Evolutionary conservation across 2,113 vertebrate species (phyloP), one percentile per base, ranked within the genome.

Genomic region (Zootoca vivipara): DNA sequence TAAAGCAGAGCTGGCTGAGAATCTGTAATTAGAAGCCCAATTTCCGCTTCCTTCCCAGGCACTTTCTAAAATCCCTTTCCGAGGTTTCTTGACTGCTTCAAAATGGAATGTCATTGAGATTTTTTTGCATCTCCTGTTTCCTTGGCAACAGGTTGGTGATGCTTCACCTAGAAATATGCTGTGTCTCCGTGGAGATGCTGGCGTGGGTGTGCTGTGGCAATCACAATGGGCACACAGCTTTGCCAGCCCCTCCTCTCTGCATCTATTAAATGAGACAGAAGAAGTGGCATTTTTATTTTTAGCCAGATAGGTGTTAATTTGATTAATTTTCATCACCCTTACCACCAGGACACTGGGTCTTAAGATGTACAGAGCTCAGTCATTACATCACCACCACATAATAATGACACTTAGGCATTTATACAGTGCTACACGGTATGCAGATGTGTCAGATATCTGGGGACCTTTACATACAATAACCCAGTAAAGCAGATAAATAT

Each of bases 121-220:
- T 95, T 52, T 52, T 62, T 95, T 95, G 90, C 94, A 95, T 96
- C 95, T 96, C 94, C 92, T 91, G 97, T 97, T 97, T 96, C 97
- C 97, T 96, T 97, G 96, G 96, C 95, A 97, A 97, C 97, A 96
- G 95, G 95, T 96, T 96, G 96, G 93, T 96, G 95, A 97, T 97
- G 95, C 93, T 96, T 94, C 92, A 96, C 93, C 95, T 95, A 94
- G 93, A 95, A 97, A 96, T 96, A 94, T 94, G 94, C 95, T 95
- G 80, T 91, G 95, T 97, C 95, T 96, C 96, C 91, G 89, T 96
- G 96, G 96, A 96, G 96, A 97, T 96, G 88, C 91, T 96, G 93
- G 93, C 94, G 93, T 96, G 95, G 95, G 97, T 95, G 95, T 96
- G 94, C 95, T 87, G 33, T 94, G 95, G 94, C 92, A 89, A 92